Conservation (phyloP, 2,113 vertebrate species). For the Ceratotherium simum region DNA sequence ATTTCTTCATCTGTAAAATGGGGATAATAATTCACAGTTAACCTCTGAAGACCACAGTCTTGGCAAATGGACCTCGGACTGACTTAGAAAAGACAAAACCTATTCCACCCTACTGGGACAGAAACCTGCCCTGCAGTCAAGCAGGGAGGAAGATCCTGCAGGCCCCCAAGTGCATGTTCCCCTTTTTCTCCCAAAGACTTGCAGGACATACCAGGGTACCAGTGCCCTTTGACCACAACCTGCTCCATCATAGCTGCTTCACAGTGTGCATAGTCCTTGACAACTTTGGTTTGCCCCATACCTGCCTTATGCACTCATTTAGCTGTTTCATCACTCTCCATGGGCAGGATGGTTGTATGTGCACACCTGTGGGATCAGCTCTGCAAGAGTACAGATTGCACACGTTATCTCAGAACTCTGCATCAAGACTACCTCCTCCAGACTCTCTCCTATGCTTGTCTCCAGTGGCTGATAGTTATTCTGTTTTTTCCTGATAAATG, state of each 20-base stretch:
- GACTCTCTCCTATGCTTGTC: background rate
- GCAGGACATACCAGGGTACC: background rate
- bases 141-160: background rate
- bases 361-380: background rate
- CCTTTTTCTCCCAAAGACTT: background rate
- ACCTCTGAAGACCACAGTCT: background rate
- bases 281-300: background rate
- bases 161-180: too few species aligned
- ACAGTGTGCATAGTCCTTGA: background rate
- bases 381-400: background rate
- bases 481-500: conserved; percentile 39
- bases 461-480: background rate
- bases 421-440: background rate
- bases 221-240: background rate
- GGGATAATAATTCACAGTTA: background rate
- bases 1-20: conserved; percentile 21
- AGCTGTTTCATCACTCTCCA: background rate
- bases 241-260: background rate
- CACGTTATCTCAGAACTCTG: background rate
- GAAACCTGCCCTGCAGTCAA: background rate
- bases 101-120: background rate
- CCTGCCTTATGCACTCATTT: background rate
- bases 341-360: background rate
- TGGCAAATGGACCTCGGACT: background rate
- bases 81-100: background rate